Base-by-base conservation (phyloP, 2,113 vertebrate genomes). In the Brachyhypopomus occidentalis region DNA sequence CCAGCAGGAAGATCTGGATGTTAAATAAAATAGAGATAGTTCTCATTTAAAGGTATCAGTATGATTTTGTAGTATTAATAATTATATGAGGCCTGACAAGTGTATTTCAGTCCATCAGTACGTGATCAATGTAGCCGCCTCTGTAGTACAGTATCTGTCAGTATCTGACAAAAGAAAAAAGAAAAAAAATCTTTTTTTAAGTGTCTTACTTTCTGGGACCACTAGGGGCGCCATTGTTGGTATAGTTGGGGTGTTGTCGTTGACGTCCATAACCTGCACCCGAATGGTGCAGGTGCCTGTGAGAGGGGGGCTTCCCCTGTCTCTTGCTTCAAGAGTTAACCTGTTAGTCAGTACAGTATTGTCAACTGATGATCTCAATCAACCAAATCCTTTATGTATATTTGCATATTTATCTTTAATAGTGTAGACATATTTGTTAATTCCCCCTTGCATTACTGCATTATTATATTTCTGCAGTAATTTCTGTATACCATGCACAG, bases 181-280 rank as follows among this genome's bases (percentile, higher is more conserved):
- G 2, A 30, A 30, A 30, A 30, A 30, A 30, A 30, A 30, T 30
- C 2, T 3, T n/a, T 56, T 7, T 9, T 22, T 73, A 60, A 23
- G 45, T 78, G n/a, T 89, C 95, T 95, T 94, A 99, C 97, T 92
- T 90, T 99, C 97, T 79, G 91, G 86, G 83, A 98, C 90, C 56
- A 94, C 71, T 48, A 95, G 89, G 72, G 93, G 89, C 79, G 93
- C 89, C 62, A 90, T 89, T 7, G 91, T 90, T 2, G 93, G 94
- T 55, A 99, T 89, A 77, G 87, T 58, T 0, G 97, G 97, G 60
- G 89, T 90, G 6, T 97, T 98, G 90, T 98, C 96, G 60, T 98
- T 98, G 84, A 95, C 62, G 59, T 99, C 96, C 66, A 94, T 91
- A 82, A 99, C 95, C 41, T 95, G 93, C 86, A 99, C 91, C 83